A percentile compares a stretch with the other conserved stretches of the same genome.
Evolutionary conservation across 2,797 vertebrate species (phyloP).

Genomic region (Megaceryle alcyon): DNA sequence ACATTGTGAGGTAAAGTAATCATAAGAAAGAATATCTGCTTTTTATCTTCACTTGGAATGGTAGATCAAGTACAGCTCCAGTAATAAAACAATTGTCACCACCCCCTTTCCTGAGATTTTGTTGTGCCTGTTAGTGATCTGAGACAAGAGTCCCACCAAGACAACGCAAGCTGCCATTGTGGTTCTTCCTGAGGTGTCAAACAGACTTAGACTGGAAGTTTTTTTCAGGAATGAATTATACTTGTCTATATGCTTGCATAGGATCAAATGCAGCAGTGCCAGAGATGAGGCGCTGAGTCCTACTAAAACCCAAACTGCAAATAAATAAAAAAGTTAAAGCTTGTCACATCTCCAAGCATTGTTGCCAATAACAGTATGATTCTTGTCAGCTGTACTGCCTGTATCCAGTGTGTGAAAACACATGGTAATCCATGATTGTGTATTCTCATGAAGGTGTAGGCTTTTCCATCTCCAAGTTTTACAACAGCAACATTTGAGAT

Average conservation of each 20-base stretch:
- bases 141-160: neutral
- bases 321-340: neutral
- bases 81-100: neutral
- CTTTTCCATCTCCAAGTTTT: neutral
- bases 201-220: neutral
- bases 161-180: neutral
- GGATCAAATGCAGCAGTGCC: neutral
- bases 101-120: neutral
- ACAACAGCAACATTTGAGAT: neutral
- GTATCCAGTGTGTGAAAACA: neutral
- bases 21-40: neutral
- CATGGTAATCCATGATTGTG: rapidly evolving
- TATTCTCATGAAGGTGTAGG: neutral
- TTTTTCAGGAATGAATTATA: neutral
- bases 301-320: neutral
- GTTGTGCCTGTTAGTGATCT: neutral
- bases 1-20: neutral
- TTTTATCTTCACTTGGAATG: neutral
- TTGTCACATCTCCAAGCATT: neutral
- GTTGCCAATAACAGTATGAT: neutral
- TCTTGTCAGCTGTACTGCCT: neutral
- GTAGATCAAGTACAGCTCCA: neutral
- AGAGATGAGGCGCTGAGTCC: neutral
- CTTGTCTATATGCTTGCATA: neutral
- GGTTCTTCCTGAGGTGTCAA: neutral